These are phyloP conservation scores for Hyposoter didymator DNA, from an alignment of 2,888 invertebrate species.

Conservation along the genomic window DNA sequence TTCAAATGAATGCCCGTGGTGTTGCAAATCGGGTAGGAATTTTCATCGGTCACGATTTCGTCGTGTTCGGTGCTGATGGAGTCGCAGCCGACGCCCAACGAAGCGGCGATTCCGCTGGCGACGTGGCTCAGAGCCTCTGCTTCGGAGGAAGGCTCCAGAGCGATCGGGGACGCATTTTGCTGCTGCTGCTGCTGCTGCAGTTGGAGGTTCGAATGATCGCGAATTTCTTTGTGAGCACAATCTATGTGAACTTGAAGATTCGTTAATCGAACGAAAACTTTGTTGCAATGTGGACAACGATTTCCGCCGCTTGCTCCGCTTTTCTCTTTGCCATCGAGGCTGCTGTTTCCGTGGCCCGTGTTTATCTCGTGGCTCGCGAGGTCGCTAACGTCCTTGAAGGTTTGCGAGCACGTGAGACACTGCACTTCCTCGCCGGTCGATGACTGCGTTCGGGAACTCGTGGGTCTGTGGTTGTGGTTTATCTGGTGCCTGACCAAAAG, in stretches of 20 bases:
- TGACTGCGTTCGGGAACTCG: conserved; percentile 68
- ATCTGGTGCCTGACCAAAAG: conserved; percentile 90
- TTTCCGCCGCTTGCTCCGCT: conserved; percentile 75
- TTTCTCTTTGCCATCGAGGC: conserved; percentile 75
- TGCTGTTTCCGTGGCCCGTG: conserved; percentile 75
- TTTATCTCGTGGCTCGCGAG: conserved; percentile 79
- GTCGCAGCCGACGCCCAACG: conserved; percentile 85
- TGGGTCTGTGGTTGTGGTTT: conserved; percentile 85
- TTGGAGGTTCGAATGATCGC: conserved; percentile 56
- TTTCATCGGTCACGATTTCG: conserved; percentile 74
- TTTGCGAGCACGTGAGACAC: conserved; percentile 77
- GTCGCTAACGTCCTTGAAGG: conserved; percentile 76
- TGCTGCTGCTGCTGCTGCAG: conserved; percentile 55
- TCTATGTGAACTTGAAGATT: conserved; percentile 86
- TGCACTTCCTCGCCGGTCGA: conserved; percentile 74
- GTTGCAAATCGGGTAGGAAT: conserved; percentile 74
- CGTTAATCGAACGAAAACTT: conserved; percentile 88
- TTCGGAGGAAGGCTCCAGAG: conserved; percentile 85
- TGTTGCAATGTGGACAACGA: conserved; percentile 91
- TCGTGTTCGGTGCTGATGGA: conserved; percentile 87
- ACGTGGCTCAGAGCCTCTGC: conserved; percentile 86
- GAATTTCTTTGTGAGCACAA: conserved; percentile 77
- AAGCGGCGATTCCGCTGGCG: conserved; percentile 86
- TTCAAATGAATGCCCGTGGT: conserved; percentile 71
- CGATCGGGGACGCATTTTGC: conserved; percentile 69